Conservation (phyloP, 1,140 invertebrate species). For the Pissodes strobi region DNA sequence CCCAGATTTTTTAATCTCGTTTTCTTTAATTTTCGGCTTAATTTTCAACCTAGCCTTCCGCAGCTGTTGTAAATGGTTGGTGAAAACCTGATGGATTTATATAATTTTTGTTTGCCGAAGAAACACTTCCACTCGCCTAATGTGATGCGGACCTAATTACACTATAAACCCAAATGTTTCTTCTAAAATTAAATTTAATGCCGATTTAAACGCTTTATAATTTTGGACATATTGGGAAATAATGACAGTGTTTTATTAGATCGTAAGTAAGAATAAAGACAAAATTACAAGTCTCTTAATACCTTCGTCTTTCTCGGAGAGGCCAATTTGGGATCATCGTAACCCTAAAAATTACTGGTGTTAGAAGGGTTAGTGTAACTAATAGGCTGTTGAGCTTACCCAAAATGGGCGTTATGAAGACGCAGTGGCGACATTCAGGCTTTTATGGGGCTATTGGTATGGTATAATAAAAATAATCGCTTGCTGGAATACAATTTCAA, state of each 20-base stretch:
- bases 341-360: not conserved
- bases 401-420: not conserved
- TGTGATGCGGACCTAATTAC: too few relatives aligned
- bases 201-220: constrained; percentile 27
- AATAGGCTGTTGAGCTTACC: not conserved
- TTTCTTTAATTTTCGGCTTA: too few relatives aligned
- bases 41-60: too few relatives aligned
- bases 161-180: too few relatives aligned
- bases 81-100: too few relatives aligned
- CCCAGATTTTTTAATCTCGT: too few relatives aligned
- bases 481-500: too few relatives aligned
- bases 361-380: constrained; percentile 9
- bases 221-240: constrained; percentile 7
- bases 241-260: constrained; percentile 23
- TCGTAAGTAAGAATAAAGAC: constrained; percentile 24
- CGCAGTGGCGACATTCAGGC: not conserved
- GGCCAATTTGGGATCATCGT: constrained; percentile 1
- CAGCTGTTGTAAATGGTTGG: too few relatives aligned
- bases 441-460: too few relatives aligned
- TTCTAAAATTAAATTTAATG: constrained; percentile 30
- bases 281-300: constrained; percentile 21
- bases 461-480: too few relatives aligned
- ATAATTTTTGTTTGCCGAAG: too few relatives aligned
- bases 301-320: not conserved
- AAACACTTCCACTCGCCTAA: too few relatives aligned